Evolutionary conservation across 1,140 invertebrate species (phyloP), one percentile per base, ranked within the genome.

Genomic region (Leptopilina boulardi): DNA sequence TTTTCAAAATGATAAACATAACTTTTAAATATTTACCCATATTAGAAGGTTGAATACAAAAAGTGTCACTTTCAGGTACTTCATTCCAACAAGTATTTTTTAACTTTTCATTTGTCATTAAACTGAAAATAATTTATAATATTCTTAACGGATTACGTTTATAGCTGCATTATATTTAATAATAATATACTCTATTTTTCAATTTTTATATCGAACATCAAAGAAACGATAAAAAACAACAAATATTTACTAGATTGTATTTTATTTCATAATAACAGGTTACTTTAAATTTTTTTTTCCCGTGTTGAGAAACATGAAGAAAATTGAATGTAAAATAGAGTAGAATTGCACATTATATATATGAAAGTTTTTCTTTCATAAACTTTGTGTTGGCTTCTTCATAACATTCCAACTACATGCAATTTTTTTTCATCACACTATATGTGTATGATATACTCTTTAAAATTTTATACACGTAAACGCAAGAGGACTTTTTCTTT

Each of bases 11-110:
- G n/a, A n/a, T n/a, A n/a, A n/a, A n/a, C n/a, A n/a, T n/a, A n/a
- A n/a, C n/a, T n/a, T n/a, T n/a, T 72, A 72, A 70, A 73, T 76
- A 86, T 85, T 91, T 90, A 93, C 92, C 92, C 92, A 92, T 89
- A 93, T 93, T 70, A 92, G 78, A 42, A 92, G 82, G 84, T 93
- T 93, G 87, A 92, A 92, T 5, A 88, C 83, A 70, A 93, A 89
- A 76, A 92, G 87, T 21, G 90, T 87, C 76, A 89, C 86, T 86
- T 92, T 93, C 76, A 91, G 89, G 79, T 89, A 88, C 83, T 90
- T 91, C 90, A 90, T 91, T 47, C 77, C 75, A 79, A 77, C 75
- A 75, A 21, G 56, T 78, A 34, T 79, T 78, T 72, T 80, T 76
- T 77, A 84, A 79, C 44, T 77, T 51, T 75, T 71, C 81, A 84